Percentiles rank a stretch among this genome's conserved stretches.
Evolutionary conservation across 2,888 invertebrate species (phyloP).

Genomic region (Drosophila pegasa): DNA sequence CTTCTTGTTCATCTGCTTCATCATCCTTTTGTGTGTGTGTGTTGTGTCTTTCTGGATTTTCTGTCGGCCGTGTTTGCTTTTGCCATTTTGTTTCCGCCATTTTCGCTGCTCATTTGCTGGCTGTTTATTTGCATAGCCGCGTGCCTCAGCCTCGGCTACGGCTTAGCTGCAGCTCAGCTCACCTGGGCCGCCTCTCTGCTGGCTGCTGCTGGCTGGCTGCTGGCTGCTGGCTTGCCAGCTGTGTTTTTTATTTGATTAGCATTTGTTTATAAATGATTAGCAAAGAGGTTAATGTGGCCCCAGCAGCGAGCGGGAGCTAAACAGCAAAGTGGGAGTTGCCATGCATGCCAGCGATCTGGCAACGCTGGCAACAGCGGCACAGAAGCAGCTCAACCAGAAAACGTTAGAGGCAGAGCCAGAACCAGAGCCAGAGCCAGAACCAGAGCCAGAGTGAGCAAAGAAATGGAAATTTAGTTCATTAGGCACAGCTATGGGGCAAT

Average conservation of each 20-base stretch:
- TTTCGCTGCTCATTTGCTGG: slow-evolving; percentile 68
- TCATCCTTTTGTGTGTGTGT: neutral
- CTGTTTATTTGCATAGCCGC: slow-evolving; percentile 71
- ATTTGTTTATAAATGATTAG: slow-evolving; percentile 79
- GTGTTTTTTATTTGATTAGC: slow-evolving; percentile 74
- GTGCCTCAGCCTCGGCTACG: slow-evolving; percentile 16
- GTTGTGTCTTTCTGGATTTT: slow-evolving; percentile 1
- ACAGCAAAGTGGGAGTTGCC: slow-evolving; percentile 49
- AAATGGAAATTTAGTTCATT: slow-evolving; percentile 73
- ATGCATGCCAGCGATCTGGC: slow-evolving; percentile 25
- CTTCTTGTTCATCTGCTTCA: neutral
- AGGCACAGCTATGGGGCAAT: slow-evolving; percentile 55
- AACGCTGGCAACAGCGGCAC: slow-evolving; percentile 38
- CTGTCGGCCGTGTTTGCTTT: slow-evolving; percentile 8
- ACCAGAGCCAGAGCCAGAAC: slow-evolving; percentile 25
- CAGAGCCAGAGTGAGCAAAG: slow-evolving; percentile 27
- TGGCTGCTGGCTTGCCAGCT: slow-evolving; percentile 26
- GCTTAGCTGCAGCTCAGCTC: slow-evolving; percentile 31
- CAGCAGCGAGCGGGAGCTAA: slow-evolving; percentile 42
- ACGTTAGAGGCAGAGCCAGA: slow-evolving; percentile 30
- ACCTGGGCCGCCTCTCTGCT: slow-evolving; percentile 4
- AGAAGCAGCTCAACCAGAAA: slow-evolving; percentile 58
- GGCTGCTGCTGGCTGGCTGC: slow-evolving; percentile 15
- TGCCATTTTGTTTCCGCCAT: slow-evolving; percentile 37
- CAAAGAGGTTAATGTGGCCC: slow-evolving; percentile 77